phyloP scores from a whole-genome alignment of 1,140 invertebrate species.

The Drosophila obscura region DNA sequence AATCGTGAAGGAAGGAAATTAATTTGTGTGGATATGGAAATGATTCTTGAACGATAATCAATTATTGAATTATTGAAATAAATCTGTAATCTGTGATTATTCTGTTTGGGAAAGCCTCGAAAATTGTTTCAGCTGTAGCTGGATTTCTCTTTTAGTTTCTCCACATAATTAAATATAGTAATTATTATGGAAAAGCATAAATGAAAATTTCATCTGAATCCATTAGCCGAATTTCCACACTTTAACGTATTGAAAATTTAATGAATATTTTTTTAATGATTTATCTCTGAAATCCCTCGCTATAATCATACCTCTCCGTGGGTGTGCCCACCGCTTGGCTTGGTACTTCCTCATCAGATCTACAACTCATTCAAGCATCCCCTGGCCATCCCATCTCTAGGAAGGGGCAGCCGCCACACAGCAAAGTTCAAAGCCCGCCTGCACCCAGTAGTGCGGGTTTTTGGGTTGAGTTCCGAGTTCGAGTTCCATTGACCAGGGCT shows the following conservation, averaged over 20 bases:
- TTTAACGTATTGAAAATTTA: neutral
- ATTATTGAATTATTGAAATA: constrained; percentile 20
- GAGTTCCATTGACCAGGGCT: constrained; percentile 68
- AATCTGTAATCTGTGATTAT: neutral
- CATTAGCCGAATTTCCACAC: too few relatives aligned
- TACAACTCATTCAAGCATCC: neutral
- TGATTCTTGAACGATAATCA: constrained; percentile 8
- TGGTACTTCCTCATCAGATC: constrained; percentile 22
- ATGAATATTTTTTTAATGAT: neutral
- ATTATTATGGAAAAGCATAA: neutral
- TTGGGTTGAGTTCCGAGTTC: constrained; percentile 41
- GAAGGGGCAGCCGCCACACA: constrained; percentile 11
- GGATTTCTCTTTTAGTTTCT: constrained; percentile 38
- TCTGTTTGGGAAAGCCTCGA: neutral
- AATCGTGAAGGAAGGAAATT: too few relatives aligned
- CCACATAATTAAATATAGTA: constrained; percentile 10
- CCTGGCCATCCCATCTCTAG: constrained; percentile 37
- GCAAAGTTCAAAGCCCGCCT: constrained; percentile 67
- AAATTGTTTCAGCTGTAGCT: constrained; percentile 20
- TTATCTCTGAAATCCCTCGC: neutral
- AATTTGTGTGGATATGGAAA: too few relatives aligned
- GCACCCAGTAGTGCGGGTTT: constrained; percentile 28
- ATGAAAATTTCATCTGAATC: neutral
- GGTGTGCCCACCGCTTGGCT: constrained; percentile 20
- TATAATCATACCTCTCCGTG: neutral